These are phyloP conservation scores for Daphoenositta chrysoptera DNA, from an alignment of 2,113 vertebrate genomes.

Conservation along the genomic window DNA sequence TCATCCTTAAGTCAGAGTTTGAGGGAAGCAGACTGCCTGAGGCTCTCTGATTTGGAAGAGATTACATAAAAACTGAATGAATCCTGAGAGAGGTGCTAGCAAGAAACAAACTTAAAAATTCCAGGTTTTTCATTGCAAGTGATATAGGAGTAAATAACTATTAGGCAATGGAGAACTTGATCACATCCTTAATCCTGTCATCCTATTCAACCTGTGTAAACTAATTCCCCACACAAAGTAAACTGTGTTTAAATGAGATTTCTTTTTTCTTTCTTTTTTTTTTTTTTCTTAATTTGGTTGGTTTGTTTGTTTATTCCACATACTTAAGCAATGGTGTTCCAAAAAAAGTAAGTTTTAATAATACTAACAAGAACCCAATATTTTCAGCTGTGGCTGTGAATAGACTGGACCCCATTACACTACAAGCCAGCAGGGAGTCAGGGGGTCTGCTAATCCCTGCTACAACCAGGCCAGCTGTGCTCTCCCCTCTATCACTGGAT, in stretches of 20 bases:
- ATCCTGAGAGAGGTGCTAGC: neutral
- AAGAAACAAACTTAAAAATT: neutral
- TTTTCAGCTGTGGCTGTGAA: neutral
- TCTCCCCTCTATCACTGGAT: accelerated
- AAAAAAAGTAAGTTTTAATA: neutral
- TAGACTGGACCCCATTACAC: neutral
- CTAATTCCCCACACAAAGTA: neutral
- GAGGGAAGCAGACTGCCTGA: neutral
- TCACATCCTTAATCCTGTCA: neutral
- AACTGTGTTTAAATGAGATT: neutral
- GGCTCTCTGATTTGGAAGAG: neutral
- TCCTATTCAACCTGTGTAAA: neutral
- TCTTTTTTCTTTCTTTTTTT: neutral
- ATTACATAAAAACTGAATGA: neutral
- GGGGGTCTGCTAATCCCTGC: neutral
- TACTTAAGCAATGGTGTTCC: neutral
- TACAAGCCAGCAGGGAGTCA: neutral
- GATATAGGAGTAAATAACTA: neutral
- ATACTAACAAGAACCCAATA: neutral
- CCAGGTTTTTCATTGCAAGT: neutral
- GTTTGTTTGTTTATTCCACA: neutral
- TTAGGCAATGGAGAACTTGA: neutral
- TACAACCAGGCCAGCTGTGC: neutral
- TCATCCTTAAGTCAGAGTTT: neutral
- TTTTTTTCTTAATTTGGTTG: neutral